Base-by-base conservation (phyloP, 2,888 invertebrate genomes). In the Anoncus sp. region DNA sequence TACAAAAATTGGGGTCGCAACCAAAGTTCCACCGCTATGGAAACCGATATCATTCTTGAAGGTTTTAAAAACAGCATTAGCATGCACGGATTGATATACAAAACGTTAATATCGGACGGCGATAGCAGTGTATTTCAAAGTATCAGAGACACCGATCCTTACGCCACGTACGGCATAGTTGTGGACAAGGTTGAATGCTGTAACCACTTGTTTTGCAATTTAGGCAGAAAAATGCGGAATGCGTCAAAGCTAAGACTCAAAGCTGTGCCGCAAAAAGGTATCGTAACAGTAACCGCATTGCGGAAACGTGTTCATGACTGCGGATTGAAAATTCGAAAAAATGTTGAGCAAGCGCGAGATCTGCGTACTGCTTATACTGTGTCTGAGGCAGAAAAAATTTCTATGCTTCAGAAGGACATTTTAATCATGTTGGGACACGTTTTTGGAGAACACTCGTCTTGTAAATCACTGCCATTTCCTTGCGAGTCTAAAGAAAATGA, bases 111-210 rank as follows among this genome's bases (percentile, higher is more conserved):
- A 12, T 47, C 69, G 0, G 81, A 81, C 57, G 89, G 89, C 3
- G 90, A 90, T 76, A 83, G 85, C 10, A 87, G 86, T 12, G 87
- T 88, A 1, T 86, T 81, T 59, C 79, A 82, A 24, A 83, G 81
- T 82, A 82, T 88, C n/a, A 27, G 70, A 27, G 79, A 84, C 73
- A 51, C 60, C 6, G 77, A 83, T 49, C 81, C 84, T 1, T 87
- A 89, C 75, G 83, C 81, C 1, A 75, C 73, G 18, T 27, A 75
- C 35, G 38, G 27, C 9, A 51, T 74, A n/a, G 38, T 70, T 31
- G 79, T 86, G 0, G 47, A 85, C 67, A 90, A 88, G 85, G 75
- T 88, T 7, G 88, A 89, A 76, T 89, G 88, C 69, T 78, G 66
- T 14, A 89, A 88, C 62, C 87, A 89, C 60, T 20, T 87, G 7